Base-by-base conservation (phyloP, 2,797 vertebrate genomes). In the Rhyacichthys aspro region DNA sequence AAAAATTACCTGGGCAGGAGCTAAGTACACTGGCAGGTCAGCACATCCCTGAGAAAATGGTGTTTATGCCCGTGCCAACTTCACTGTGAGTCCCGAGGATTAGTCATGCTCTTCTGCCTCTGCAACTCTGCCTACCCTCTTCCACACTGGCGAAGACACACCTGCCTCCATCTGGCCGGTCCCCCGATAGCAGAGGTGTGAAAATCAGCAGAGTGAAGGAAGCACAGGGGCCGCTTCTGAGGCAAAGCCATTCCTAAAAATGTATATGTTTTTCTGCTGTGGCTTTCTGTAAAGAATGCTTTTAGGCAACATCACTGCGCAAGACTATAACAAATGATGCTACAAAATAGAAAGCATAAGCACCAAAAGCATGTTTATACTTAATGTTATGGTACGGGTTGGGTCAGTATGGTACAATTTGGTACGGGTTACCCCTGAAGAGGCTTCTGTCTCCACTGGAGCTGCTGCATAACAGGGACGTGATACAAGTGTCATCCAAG, bases 101-200 rank as follows among this genome's bases (percentile, higher is more conserved):
- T 88, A 88, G 86, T 88, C 86, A 89, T 86, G 86, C 81, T 88
- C 50, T 23, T 55, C 43, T 63, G 34, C 60, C 15, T 39, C 23
- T 28, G 23, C 23, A 28, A 28, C 59, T 63, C 18, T 38, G 50
- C 50, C 50, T 53, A 11, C 37, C 5, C 3, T n/a, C n/a, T 38
- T 17, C 16, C 45, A 63, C 63, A 54, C 61, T 56, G 63, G 59
- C 68, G 53, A 57, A 72, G 67, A 72, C 82, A 84, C 81, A 86
- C 84, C 83, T 84, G 82, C 83, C 87, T 86, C 82, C 81, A 89
- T 85, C 82, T 87, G 87, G 81, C 82, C 77, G 57, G 86, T 86
- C 80, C 83, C 84, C 78, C 77, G 87, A 83, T 76, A 83, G 76
- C 61, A 66, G 74, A 88, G 82, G 86, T 86, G 83, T 86, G 84